Percentiles rank a stretch among this genome's conserved stretches.
Evolutionary conservation across 2,888 invertebrate species (phyloP).

Genomic region (Sarcophaga variegata): DNA sequence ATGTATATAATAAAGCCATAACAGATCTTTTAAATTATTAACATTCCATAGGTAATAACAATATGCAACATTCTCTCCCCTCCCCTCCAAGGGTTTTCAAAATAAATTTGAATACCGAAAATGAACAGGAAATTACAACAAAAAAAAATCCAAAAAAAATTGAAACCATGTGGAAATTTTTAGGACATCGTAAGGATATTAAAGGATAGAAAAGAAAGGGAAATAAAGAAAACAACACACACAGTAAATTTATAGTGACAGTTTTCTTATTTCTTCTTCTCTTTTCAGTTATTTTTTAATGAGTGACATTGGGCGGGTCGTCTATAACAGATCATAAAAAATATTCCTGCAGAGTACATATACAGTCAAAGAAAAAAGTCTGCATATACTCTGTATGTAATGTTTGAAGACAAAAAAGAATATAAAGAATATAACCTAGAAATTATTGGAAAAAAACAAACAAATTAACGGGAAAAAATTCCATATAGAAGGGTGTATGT

Average conservation of each 20-base stretch:
- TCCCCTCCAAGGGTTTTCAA: conserved; percentile 43
- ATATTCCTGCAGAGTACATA: conserved; percentile 45
- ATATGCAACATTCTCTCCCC: conserved; percentile 14
- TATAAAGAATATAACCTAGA: too few species aligned
- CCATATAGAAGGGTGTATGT: neutral
- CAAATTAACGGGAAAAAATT: too few species aligned
- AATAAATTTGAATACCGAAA: neutral
- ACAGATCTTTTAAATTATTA: too few species aligned
- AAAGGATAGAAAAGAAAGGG: conserved; percentile 42
- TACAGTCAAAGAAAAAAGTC: too few species aligned
- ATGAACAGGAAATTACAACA: conserved; percentile 71
- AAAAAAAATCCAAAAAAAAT: conserved; percentile 18
- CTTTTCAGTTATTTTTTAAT: conserved; percentile 20
- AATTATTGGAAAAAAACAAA: too few species aligned
- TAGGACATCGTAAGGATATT: conserved; percentile 49
- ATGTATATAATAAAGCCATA: too few species aligned
- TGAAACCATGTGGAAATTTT: conserved; percentile 58
- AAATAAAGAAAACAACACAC: conserved; percentile 28
- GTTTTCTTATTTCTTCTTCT: conserved; percentile 24
- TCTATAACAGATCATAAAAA: conserved; percentile 77
- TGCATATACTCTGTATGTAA: too few species aligned
- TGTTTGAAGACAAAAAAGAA: too few species aligned
- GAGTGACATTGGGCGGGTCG: conserved; percentile 62
- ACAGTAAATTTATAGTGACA: conserved; percentile 60
- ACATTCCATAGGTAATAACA: conserved; percentile 58